Evolutionary conservation across 1,140 invertebrate species (phyloP).

Genomic region (Macrobrachium rosenbergii): DNA sequence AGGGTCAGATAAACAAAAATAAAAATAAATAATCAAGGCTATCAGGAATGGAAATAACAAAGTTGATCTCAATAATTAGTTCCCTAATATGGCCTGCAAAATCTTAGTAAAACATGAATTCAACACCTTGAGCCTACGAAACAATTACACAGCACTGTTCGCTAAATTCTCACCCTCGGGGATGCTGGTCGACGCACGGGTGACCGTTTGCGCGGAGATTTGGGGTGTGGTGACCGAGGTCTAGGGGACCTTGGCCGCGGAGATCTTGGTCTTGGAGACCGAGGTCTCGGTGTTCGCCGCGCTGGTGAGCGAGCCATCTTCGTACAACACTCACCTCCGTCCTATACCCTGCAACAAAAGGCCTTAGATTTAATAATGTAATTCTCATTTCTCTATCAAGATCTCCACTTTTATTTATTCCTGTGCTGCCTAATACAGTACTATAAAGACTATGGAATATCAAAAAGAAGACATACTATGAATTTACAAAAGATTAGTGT

Average conservation of each 20-base stretch:
- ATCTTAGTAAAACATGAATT: background rate
- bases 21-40: too few species aligned
- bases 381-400: too few species aligned
- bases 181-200: constrained; percentile 50
- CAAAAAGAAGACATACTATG: too few species aligned
- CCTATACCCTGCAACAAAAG: constrained; percentile 45
- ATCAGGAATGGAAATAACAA: too few species aligned
- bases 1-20: too few species aligned
- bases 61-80: too few species aligned
- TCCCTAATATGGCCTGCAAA: constrained; percentile 16
- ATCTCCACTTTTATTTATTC: too few species aligned
- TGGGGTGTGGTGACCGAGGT: constrained; percentile 51
- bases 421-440: too few species aligned
- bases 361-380: too few species aligned
- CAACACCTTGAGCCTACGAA: background rate
- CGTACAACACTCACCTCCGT: constrained; percentile 31
- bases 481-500: too few species aligned
- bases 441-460: too few species aligned
- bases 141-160: background rate
- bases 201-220: constrained; percentile 49
- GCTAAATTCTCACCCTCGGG: constrained; percentile 46
- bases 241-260: constrained; percentile 51
- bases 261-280: constrained; percentile 43
- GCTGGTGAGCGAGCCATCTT: constrained; percentile 53
- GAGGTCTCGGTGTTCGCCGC: constrained; percentile 45